phyloP scores from a whole-genome alignment of 2,113 vertebrate species.

The Amphilophus citrinellus region DNA sequence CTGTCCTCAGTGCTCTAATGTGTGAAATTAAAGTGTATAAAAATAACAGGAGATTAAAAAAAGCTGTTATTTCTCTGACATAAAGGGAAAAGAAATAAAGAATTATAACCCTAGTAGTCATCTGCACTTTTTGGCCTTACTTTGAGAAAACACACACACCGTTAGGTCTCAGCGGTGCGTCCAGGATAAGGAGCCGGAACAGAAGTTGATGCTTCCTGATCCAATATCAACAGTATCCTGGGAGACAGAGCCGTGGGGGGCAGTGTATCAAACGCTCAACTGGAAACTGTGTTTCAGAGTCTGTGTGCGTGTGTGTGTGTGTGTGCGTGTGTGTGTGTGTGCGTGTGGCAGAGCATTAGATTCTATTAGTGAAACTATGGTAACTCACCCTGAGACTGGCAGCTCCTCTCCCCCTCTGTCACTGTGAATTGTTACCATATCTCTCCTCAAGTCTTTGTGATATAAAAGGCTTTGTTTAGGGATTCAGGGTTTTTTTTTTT shows the following conservation, averaged over 20 bases:
- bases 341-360: constrained; percentile 29
- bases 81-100: background rate
- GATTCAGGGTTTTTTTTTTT: background rate
- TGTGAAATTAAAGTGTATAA: background rate
- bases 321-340: background rate
- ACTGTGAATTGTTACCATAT: constrained; percentile 41
- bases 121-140: background rate
- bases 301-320: background rate
- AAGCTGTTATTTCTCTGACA: background rate
- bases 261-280: constrained; percentile 54
- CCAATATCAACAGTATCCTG: constrained; percentile 73
- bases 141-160: background rate
- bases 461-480: constrained; percentile 37
- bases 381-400: constrained; percentile 28
- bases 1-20: background rate
- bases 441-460: background rate
- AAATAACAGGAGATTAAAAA: background rate
- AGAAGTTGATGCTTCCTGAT: constrained; percentile 42
- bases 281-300: constrained; percentile 27
- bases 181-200: constrained; percentile 61
- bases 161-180: constrained; percentile 6
- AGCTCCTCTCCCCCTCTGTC: constrained; percentile 16
- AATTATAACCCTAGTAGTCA: background rate
- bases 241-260: constrained; percentile 63
- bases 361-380: constrained; percentile 68